Evolutionary conservation across 2,113 vertebrate genomes (phyloP).

Genomic region (Australoheros scitulus): DNA sequence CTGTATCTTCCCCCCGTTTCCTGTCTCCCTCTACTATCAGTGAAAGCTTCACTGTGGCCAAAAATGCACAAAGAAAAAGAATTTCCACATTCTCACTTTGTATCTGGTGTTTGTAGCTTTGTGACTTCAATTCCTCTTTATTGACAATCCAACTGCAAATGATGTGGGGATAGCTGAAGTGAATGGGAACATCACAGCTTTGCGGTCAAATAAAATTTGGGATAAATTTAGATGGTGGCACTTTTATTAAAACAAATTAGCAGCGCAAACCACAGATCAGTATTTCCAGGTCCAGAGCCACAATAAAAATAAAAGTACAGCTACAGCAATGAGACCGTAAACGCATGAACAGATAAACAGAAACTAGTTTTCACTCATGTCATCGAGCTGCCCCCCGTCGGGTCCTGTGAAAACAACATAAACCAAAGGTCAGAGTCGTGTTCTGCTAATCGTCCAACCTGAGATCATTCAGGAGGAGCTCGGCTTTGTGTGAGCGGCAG

Average conservation of each 20-base stretch:
- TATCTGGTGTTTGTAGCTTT: neutral
- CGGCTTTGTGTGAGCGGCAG: neutral
- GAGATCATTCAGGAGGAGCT: constrained; percentile 1
- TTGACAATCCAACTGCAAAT: neutral
- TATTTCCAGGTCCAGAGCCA: neutral
- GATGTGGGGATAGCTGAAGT: neutral
- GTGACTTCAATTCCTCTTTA: too few species aligned
- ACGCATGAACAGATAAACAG: neutral
- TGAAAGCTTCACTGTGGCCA: too few species aligned
- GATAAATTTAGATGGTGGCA: too few species aligned
- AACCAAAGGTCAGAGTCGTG: neutral
- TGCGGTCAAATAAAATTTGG: too few species aligned
- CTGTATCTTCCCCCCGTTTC: too few species aligned
- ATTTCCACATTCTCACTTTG: neutral
- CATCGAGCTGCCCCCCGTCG: neutral
- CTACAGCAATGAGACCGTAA: neutral
- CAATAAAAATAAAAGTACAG: neutral
- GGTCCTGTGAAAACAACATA: neutral
- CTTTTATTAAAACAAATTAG: neutral
- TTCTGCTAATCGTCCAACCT: neutral
- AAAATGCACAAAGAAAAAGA: too few species aligned
- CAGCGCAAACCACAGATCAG: neutral
- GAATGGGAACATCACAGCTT: neutral
- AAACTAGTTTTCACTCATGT: neutral
- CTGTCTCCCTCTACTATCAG: too few species aligned